Evolutionary conservation across 2,888 invertebrate genomes (phyloP), one percentile per base, ranked within the genome.

Genomic region (Hirtodrosophila trivittata): DNA sequence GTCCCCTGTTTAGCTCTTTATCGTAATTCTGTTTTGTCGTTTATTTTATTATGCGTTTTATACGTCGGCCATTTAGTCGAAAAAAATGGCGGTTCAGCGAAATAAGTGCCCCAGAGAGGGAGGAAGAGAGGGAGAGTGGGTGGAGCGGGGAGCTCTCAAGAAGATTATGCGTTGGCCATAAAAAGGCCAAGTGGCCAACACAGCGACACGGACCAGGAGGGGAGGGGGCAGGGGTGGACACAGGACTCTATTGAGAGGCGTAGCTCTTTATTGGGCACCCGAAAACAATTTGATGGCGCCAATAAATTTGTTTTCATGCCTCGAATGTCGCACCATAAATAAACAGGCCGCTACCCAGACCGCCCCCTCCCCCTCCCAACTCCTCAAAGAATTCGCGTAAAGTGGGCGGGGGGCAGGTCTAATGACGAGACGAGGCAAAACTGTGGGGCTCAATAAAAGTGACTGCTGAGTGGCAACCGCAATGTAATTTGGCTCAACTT

Each of bases 401-500:
- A 56, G 62, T 32, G 43, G 47, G 56, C 52, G 70, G 46, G 47
- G 52, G 37, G 28, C n/a, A n/a, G 47, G 32, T 43, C 66, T 63
- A 73, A 60, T 59, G 67, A 64, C 50, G 16, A 32, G 39, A 7
- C 5, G 54, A 10, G 28, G 16, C 47, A 33, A 37, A 45, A 50
- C 38, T 18, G 33, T 33, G 63, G 50, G 37, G 71, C 62, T 59
- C 66, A 81, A 81, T 81, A 77, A 81, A 77, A 72, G 73, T 74
- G 78, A 52, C 58, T 71, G 75, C 56, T 55, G 66, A 75, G 66
- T 70, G 75, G 66, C 69, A 82, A 85, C 88, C 88, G 88, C 87
- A 87, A 88, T 87, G 85, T 77, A 87, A 87, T 88, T 88, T 88
- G 75, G 71, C 76, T 67, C 78, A 64, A 74, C 69, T 71, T 72